Evolutionary conservation across 1,140 invertebrate genomes (phyloP), one percentile per base, ranked within the genome.

Genomic region (Monomorium pharaonis): DNA sequence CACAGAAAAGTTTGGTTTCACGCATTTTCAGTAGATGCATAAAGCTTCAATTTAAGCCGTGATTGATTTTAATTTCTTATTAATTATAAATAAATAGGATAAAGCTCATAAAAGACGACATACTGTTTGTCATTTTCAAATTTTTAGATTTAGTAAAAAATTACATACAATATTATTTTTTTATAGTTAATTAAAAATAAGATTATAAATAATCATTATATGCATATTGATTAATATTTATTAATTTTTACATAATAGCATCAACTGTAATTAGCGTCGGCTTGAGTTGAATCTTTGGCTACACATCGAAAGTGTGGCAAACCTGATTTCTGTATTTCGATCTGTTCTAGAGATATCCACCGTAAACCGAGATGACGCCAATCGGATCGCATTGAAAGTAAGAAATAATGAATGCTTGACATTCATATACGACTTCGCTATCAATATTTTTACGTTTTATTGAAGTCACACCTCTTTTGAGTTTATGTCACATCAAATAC

Each of bases 341-440:
- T 44, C 49, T 81, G 65, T 81, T 81, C 78, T 72, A 81, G 65
- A 81, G 42, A 72, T 70, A 16, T 42, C 2, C 51, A 58, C 24
- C 49, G 10, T 81, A 72, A 81, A 81, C 24, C 24, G 24, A 81
- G 44, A 30, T 81, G 51, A 72, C 24, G 69, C 16, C 78, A 81
- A 81, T 81, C 12, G 65, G 78, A 81, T 51, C n/a, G 33, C 65
- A 89, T 93, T 60, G 60, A 78, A 90, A 92, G 91, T 93, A 89
- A 91, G 84, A 86, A 65, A 60, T 78, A 37, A 58, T 24, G 27
- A 42, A 30, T 12, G 65, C 51, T 72, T 81, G 18, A 10, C 49
- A 27, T 65, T 81, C 2, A 56, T 58, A 24, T 54, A 30, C 56
- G n/a, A 10, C 72, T 81, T 56, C 1, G 5, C n/a, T 30, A 47